Conservation (phyloP, 2,113 vertebrate species). For the Dromaius novaehollandiae region DNA sequence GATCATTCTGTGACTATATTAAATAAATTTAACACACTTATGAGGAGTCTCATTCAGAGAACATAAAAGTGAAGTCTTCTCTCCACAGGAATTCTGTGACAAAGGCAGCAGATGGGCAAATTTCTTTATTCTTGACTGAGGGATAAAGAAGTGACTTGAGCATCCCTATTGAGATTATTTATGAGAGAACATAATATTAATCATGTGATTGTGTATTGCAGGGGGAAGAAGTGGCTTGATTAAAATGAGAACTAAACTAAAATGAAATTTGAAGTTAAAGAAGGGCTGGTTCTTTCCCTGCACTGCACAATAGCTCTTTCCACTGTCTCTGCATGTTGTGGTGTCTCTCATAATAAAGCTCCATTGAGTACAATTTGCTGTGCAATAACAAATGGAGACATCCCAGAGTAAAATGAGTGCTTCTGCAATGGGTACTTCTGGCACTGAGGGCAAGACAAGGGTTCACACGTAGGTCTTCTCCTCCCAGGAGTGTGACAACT, state of each 20-base stretch:
- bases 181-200: not conserved
- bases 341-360: not conserved
- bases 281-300: not conserved
- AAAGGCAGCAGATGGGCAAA: not conserved
- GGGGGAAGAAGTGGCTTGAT: not conserved
- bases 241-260: not conserved
- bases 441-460: not conserved
- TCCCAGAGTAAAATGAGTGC: not conserved
- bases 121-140: not conserved
- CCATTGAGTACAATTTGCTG: not conserved
- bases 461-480: not conserved
- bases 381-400: not conserved
- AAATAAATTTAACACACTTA: not conserved
- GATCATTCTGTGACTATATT: not conserved
- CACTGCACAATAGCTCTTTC: not conserved
- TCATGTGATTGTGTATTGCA: not conserved
- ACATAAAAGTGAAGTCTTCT: not conserved
- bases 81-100: not conserved
- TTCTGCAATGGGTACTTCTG: not conserved
- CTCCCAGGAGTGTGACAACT: not conserved
- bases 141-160: not conserved
- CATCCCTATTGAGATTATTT: not conserved
- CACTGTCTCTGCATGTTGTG: not conserved
- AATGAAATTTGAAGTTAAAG: not conserved
- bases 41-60: not conserved